Conservation (phyloP, 2,797 vertebrate species). For the Rhincodon typus region DNA sequence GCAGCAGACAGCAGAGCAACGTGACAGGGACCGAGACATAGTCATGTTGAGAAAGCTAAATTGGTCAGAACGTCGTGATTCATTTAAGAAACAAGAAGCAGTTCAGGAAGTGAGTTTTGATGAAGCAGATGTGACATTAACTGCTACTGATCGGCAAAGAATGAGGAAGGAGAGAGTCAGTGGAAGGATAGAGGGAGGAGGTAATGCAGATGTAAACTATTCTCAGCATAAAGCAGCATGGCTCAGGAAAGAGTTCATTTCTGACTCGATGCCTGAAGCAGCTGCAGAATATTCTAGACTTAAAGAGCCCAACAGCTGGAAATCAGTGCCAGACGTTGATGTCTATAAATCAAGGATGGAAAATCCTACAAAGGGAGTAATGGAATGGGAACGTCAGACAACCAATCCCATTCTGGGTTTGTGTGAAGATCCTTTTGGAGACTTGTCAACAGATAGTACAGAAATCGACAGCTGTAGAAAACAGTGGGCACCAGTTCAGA, state of each 20-base stretch:
- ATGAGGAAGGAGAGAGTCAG: neutral
- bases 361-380: slow-evolving; percentile 53
- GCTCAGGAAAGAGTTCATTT: slow-evolving; percentile 43
- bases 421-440: neutral
- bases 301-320: slow-evolving; percentile 41
- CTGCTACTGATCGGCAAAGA: slow-evolving; percentile 3
- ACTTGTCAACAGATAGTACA: too few relatives aligned
- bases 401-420: slow-evolving; percentile 40
- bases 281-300: neutral
- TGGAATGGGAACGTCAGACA: slow-evolving; percentile 66
- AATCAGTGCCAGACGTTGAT: slow-evolving; percentile 77
- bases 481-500: neutral
- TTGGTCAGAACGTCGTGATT: slow-evolving; percentile 86
- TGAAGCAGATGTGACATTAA: slow-evolving; percentile 66
- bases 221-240: slow-evolving; percentile 52
- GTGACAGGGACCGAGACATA: slow-evolving; percentile 72
- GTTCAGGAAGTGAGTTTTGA: slow-evolving; percentile 97
- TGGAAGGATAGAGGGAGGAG: neutral
- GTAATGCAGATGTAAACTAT: slow-evolving; percentile 38
- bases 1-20: slow-evolving; percentile 51
- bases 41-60: slow-evolving; percentile 92
- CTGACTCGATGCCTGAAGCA: neutral
- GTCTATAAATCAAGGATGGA: slow-evolving; percentile 79
- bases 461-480: neutral
- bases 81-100: slow-evolving; percentile 95